Evolutionary conservation across 2,888 invertebrate species (phyloP).

Genomic region (Kuschelorhynchus macadamiae): DNA sequence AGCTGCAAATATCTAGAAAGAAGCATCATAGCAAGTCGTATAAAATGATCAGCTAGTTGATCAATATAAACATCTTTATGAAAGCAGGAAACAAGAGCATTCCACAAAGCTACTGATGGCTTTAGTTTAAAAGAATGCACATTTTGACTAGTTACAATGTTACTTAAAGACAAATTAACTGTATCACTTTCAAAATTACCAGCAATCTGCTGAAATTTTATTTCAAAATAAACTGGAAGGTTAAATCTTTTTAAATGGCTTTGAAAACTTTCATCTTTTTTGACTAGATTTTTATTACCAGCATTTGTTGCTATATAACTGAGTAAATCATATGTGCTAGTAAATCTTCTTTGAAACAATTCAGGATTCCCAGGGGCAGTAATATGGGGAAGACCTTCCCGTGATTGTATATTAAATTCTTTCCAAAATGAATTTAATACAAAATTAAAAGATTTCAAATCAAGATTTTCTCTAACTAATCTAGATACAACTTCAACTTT

Average conservation of each 20-base stretch:
- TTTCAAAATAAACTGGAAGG: conserved; percentile 96
- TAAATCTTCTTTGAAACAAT: conserved; percentile 86
- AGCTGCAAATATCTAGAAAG: conserved; percentile 85
- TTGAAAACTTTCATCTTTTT: conserved; percentile 79
- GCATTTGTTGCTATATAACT: conserved; percentile 78
- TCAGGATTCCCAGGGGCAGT: conserved; percentile 95
- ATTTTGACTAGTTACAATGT: conserved; percentile 58
- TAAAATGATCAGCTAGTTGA: conserved; percentile 86
- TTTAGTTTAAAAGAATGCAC: conserved; percentile 69
- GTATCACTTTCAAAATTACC: conserved; percentile 73
- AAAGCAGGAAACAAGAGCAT: conserved; percentile 75
- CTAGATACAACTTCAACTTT: conserved; percentile 74
- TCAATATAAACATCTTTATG: conserved; percentile 83
- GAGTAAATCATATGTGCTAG: conserved; percentile 83
- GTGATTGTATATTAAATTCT: conserved; percentile 85
- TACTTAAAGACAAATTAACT: conserved; percentile 51
- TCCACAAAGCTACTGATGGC: conserved; percentile 69
- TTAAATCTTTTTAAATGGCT: conserved; percentile 89
- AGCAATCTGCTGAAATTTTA: conserved; percentile 94
- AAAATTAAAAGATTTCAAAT: conserved; percentile 79
- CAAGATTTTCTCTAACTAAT: conserved; percentile 57
- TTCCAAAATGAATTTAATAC: conserved; percentile 90
- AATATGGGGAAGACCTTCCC: conserved; percentile 85
- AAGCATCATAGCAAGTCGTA: conserved; percentile 90
- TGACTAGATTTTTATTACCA: conserved; percentile 74